Base-by-base conservation (phyloP, 2,888 invertebrate genomes). In the Polydrusus pterygomalis region DNA sequence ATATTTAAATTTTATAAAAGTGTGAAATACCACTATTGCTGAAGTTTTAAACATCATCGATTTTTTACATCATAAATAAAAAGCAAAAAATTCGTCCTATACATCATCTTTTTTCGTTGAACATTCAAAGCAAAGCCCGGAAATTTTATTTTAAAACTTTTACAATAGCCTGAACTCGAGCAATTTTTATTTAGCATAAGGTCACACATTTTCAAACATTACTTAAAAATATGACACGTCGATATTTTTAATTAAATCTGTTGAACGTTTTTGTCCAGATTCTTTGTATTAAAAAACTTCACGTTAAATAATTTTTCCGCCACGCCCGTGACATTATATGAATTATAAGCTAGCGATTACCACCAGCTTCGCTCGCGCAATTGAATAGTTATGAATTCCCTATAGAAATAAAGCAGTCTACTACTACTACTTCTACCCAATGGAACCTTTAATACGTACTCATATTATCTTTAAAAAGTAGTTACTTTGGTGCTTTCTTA, bases 61-160 rank as follows among this genome's bases (percentile, higher is more conserved):
- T 87, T 87, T 86, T 87, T 87, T 86, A 86, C 87, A 87, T 87
- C 87, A 87, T 87, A 87, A 87, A 87, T 40, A 58, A 86, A 87
- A 87, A 86, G 87, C 87, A 87, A 87, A 87, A 25, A 87, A 87
- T 87, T 87, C 87, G 87, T 25, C 25, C 25, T 25, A 25, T 25
- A 25, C 25, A 25, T 25, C 25, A 87, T 87, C 86, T 84, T 83
- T 80, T 77, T 78, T 43, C 25, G 82, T 81, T 83, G 86, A 85
- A 86, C 86, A 84, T 86, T 87, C 86, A 87, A 87, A 87, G 87
- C 87, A 86, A 86, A n/a, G n/a, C 85, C 85, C 34, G 65, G 64
- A 74, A 74, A 74, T 74, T 74, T 86, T 87, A 86, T 87, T 87
- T 87, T 87, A 87, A 86, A 87, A 87, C 87, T 87, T 87, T 86